Evolutionary conservation across 2,797 vertebrate species (phyloP).

Genomic region (Spheniscus humboldti): DNA sequence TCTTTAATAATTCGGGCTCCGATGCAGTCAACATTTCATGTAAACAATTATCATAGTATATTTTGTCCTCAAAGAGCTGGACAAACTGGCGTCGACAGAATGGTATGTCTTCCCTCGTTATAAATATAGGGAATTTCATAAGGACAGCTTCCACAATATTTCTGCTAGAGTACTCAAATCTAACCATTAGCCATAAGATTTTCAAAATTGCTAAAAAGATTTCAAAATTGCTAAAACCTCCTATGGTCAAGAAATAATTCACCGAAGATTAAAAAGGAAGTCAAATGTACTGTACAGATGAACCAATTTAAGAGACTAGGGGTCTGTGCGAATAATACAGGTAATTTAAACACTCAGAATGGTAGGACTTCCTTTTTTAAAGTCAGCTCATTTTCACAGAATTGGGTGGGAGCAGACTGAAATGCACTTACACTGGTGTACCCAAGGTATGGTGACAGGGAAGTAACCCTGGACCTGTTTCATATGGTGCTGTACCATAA

Average conservation of each 20-base stretch:
- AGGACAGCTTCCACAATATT: not conserved
- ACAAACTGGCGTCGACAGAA: not conserved
- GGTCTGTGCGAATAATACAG: not conserved
- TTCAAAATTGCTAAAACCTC: not conserved
- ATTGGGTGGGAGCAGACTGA: not conserved
- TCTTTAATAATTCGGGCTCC: not conserved
- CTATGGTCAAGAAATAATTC: not conserved
- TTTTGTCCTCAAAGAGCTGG: not conserved
- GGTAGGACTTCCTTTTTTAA: not conserved
- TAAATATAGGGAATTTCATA: not conserved
- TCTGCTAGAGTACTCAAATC: not conserved
- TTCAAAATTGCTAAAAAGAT: not conserved
- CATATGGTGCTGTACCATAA: accelerated
- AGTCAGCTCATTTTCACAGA: not conserved
- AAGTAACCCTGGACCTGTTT: not conserved
- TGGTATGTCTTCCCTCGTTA: accelerated
- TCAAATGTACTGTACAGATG: not conserved
- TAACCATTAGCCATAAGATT: not conserved
- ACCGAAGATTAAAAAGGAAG: not conserved
- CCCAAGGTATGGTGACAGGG: not conserved
- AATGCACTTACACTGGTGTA: not conserved
- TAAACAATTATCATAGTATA: not conserved
- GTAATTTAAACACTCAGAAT: not conserved
- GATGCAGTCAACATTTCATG: not conserved
- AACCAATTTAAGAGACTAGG: not conserved